These are phyloP conservation scores for Podocnemis expansa DNA, from an alignment of 2,113 vertebrate genomes.

Conservation along the genomic window DNA sequence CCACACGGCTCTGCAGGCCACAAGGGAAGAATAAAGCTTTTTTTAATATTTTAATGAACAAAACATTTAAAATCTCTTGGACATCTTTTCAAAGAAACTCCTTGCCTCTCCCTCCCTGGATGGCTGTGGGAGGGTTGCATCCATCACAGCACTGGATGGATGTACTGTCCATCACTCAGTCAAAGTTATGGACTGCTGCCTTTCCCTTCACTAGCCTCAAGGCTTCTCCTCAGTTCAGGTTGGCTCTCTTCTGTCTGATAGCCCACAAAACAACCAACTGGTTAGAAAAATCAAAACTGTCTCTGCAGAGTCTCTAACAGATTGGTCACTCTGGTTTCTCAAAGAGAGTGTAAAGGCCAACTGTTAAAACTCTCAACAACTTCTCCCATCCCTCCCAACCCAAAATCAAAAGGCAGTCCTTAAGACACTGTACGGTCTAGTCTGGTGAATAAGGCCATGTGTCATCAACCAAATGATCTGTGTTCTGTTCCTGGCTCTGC, in stretches of 20 bases:
- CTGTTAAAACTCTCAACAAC: not conserved
- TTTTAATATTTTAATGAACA: conserved; percentile 36
- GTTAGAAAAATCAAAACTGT: not conserved
- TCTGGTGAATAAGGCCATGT: not conserved
- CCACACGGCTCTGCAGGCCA: conserved; percentile 53
- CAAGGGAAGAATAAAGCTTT: conserved; percentile 40
- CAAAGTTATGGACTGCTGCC: accelerated
- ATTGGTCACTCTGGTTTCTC: not conserved
- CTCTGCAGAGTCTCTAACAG: not conserved
- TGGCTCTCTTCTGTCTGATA: not conserved
- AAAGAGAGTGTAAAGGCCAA: not conserved
- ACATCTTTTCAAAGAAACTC: not conserved
- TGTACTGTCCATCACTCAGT: accelerated
- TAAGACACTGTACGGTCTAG: not conserved
- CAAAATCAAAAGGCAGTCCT: not conserved
- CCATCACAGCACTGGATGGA: not conserved
- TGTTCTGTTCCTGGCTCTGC: too few species aligned
- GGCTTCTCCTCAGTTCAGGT: not conserved
- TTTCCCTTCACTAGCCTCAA: not conserved
- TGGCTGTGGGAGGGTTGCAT: not conserved
- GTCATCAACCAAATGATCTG: not conserved
- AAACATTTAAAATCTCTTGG: conserved; percentile 31
- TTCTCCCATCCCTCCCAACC: not conserved
- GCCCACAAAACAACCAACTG: not conserved
- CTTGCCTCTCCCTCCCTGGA: not conserved